Base-by-base conservation (phyloP, 2,797 vertebrate genomes). In the Sebastes diploproa region DNA sequence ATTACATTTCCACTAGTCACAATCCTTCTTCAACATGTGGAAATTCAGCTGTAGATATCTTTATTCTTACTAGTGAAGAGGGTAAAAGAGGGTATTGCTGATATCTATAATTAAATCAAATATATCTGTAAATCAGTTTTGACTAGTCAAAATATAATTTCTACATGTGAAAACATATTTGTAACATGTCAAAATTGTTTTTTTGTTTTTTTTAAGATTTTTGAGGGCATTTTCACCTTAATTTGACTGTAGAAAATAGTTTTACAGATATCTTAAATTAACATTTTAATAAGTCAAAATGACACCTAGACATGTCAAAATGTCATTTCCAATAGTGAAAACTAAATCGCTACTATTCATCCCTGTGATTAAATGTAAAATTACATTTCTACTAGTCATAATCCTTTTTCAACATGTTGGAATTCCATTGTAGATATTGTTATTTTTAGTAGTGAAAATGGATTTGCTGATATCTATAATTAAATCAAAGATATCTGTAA, bases 61-160 rank as follows among this genome's bases (percentile, higher is more conserved):
- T 52, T 36, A 14, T 22, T 63, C 2, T 23, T 14, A 36, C 12
- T 14, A 16, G n/a, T 38, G 36, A 38, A 38, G 36, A 38, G 36
- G 36, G 12, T 36, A 36, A 0, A 23, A 63, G 22, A 8, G 34
- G 11, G 12, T 23, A 23, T 36, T 23, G 8, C 12, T 36, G 20
- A 36, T 63, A 23, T 9, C 11, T 12, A 12, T 34, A 12, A 34
- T 61, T 61, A 4, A 22, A 11, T 30, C 14, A 38, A 27, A 27
- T 0, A 3, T 29, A 36, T 63, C 34, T 42, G 22, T 20, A 16
- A 42, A 14, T 14, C 36, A 6, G 12, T 38, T 38, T 38, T 0
- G 36, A 38, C 36, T 38, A 38, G 36, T 38, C 13, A 38, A 38
- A 38, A 38, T 38, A 0, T 0, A 38, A 14, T 38, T 38, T 14